Percentiles rank a stretch among this genome's conserved stretches.
phyloP scores from a whole-genome alignment of 2,797 vertebrate species.

The Anolis apletophallus region DNA sequence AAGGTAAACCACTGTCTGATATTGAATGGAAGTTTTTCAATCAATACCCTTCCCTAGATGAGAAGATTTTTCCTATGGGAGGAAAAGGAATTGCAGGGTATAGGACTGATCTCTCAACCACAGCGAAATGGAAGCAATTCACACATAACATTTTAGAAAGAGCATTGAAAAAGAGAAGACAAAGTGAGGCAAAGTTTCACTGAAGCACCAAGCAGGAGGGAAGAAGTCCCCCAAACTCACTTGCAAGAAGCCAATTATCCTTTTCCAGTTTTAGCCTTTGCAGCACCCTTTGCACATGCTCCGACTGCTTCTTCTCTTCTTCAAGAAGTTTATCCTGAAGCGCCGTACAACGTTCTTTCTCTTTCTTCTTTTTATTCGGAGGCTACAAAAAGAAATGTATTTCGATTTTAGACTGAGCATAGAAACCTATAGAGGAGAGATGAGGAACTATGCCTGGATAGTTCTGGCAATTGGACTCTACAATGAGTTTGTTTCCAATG shows the following conservation, averaged over 20 bases:
- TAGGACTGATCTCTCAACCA: background rate
- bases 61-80: background rate
- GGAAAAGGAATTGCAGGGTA: background rate
- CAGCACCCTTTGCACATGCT: conserved; percentile 94
- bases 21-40: background rate
- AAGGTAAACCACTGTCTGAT: background rate
- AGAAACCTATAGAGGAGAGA: background rate
- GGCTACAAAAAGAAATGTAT: conserved; percentile 79
- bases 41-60: background rate
- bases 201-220: background rate
- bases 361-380: conserved; percentile 98
- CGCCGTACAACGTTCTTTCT: conserved; percentile 98
- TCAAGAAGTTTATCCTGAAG: conserved; percentile 97
- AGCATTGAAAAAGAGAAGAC: background rate
- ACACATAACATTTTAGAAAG: background rate
- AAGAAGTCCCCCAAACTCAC: conserved; percentile 81
- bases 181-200: background rate
- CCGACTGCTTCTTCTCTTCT: conserved; percentile 97
- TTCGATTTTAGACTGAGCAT: conserved; percentile 29
- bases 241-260: conserved; percentile 98
- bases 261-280: conserved; percentile 97
- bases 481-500: no score
- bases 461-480: no score
- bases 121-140: background rate
- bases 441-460: no score